phyloP scores from a whole-genome alignment of 2,113 vertebrate species.

The Glareola pratincola region DNA sequence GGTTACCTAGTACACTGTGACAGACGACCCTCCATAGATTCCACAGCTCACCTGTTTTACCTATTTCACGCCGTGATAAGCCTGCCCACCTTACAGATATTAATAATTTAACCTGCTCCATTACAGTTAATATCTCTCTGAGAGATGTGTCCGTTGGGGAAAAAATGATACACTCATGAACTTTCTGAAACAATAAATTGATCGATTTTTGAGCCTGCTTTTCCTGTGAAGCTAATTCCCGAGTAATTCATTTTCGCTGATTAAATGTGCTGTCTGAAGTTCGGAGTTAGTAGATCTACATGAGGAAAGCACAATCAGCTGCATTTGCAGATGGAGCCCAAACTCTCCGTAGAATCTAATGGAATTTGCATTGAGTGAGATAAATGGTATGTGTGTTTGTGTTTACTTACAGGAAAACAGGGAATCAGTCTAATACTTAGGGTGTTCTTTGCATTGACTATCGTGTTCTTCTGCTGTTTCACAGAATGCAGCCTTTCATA shows the following conservation, averaged over 20 bases:
- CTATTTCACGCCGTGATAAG: background rate
- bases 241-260: background rate
- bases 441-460: background rate
- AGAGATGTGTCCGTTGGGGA: background rate
- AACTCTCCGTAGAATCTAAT: background rate
- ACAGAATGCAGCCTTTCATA: background rate
- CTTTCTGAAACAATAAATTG: background rate
- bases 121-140: background rate
- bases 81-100: background rate
- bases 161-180: background rate
- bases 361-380: background rate
- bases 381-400: background rate
- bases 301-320: background rate
- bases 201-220: background rate
- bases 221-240: background rate
- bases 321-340: background rate
- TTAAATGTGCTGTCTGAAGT: background rate
- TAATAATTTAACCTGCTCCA: conserved; percentile 3
- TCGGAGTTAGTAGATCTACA: background rate
- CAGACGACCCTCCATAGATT: background rate
- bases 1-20: background rate
- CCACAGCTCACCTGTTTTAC: background rate
- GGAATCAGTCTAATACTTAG: background rate
- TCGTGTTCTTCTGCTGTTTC: background rate
- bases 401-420: background rate